Evolutionary conservation across 2,888 invertebrate genomes (phyloP).

Genomic region (Ormyrus labotus): DNA sequence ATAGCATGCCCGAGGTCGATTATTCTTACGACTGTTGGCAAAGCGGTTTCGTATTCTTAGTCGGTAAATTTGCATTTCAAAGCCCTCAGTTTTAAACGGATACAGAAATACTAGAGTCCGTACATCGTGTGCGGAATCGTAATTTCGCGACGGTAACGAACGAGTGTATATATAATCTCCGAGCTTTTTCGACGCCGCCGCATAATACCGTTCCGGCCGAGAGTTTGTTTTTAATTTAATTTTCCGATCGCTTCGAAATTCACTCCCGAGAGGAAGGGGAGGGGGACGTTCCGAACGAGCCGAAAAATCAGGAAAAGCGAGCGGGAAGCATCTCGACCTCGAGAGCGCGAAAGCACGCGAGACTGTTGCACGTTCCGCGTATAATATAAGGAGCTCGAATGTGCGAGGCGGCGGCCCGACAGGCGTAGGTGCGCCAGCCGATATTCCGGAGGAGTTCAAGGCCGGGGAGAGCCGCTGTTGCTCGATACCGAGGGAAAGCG

Average conservation of each 20-base stretch:
- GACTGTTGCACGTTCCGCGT: constrained; percentile 7
- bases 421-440: neutral
- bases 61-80: constrained; percentile 25
- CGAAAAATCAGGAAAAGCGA: no score
- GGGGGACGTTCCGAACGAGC: no score
- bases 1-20: constrained; percentile 22
- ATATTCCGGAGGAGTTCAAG: constrained; percentile 11
- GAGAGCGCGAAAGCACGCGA: constrained; percentile 9
- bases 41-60: neutral
- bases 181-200: neutral
- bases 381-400: no score
- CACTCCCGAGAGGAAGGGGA: no score
- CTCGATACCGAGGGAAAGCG: neutral
- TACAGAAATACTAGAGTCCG: neutral
- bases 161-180: neutral
- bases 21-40: constrained; percentile 10
- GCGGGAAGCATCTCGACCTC: neutral
- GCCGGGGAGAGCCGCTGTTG: neutral
- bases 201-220: no score
- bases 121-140: no score
- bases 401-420: no score
- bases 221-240: no score
- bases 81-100: neutral
- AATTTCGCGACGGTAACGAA: no score
- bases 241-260: no score